Evolutionary conservation across 2,797 vertebrate species (phyloP).

Genomic region (Acrocephalus scirpaceus): DNA sequence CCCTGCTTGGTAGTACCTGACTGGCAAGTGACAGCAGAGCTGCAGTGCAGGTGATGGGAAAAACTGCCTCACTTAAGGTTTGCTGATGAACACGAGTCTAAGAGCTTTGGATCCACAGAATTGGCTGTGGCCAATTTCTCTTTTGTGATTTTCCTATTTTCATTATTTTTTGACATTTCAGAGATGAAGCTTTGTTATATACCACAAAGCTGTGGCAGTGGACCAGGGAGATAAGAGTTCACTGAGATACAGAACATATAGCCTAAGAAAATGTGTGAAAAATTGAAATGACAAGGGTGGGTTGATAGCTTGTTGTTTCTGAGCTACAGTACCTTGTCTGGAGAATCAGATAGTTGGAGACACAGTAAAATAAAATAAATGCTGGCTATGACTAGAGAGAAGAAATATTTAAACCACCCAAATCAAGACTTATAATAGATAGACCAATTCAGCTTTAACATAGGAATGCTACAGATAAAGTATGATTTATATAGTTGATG

Average conservation of each 20-base stretch:
- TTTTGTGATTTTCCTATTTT: slow-evolving; percentile 51
- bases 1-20: neutral
- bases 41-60: neutral
- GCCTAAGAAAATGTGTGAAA: slow-evolving; percentile 62
- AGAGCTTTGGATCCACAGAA: slow-evolving; percentile 13
- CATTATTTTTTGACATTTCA: slow-evolving; percentile 67
- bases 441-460: slow-evolving; percentile 6
- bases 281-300: slow-evolving; percentile 62
- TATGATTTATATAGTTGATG: neutral
- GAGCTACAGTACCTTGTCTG: slow-evolving; percentile 17
- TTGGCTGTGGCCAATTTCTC: slow-evolving; percentile 32
- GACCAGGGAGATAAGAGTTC: slow-evolving; percentile 54
- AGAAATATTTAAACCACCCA: slow-evolving; percentile 48
- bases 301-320: slow-evolving; percentile 52
- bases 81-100: slow-evolving; percentile 14
- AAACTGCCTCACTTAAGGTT: neutral
- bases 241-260: slow-evolving; percentile 30
- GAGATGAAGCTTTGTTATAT: slow-evolving; percentile 56
- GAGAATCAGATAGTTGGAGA: slow-evolving; percentile 21
- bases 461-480: neutral
- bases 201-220: slow-evolving; percentile 29
- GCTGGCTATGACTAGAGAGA: neutral
- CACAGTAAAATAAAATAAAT: slow-evolving; percentile 38
- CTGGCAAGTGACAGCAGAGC: neutral
- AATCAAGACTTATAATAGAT: slow-evolving; percentile 18